phyloP scores from a whole-genome alignment of 2,113 vertebrate species.

The Dicentrarchus labrax region DNA sequence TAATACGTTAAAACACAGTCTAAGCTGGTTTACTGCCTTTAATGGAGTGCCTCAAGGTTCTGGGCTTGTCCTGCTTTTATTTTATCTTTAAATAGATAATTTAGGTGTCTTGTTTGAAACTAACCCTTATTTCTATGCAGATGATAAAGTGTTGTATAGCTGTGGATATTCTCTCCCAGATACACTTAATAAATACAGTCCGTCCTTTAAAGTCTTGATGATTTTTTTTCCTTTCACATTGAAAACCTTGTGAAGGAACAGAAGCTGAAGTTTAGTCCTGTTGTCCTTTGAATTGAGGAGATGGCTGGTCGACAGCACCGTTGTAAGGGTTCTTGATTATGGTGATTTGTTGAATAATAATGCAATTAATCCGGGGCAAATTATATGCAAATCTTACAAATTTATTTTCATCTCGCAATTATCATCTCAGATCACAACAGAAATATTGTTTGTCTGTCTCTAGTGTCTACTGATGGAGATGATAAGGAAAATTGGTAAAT shows the following conservation, averaged over 20 bases:
- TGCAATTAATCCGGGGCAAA: neutral
- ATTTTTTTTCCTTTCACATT: too few relatives aligned
- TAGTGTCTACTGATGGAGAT: neutral
- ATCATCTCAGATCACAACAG: neutral
- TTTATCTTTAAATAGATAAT: neutral
- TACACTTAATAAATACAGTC: neutral
- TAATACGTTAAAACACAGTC: neutral
- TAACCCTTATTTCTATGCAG: neutral
- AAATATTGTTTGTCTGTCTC: neutral
- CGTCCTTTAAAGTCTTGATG: neutral
- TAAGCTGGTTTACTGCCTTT: neutral
- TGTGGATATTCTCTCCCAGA: neutral
- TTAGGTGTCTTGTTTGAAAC: neutral
- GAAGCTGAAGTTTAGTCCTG: neutral
- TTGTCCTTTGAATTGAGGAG: neutral
- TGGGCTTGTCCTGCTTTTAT: neutral
- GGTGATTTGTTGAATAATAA: neutral
- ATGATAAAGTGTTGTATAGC: neutral
- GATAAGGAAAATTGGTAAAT: neutral
- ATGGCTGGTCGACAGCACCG: neutral
- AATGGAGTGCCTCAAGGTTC: slow-evolving; percentile 8
- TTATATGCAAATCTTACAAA: neutral
- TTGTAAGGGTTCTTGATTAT: neutral
- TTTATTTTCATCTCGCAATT: neutral
- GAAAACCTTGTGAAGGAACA: too few relatives aligned